phyloP scores from a whole-genome alignment of 2,113 vertebrate genomes.

The Dicaeum eximium region DNA sequence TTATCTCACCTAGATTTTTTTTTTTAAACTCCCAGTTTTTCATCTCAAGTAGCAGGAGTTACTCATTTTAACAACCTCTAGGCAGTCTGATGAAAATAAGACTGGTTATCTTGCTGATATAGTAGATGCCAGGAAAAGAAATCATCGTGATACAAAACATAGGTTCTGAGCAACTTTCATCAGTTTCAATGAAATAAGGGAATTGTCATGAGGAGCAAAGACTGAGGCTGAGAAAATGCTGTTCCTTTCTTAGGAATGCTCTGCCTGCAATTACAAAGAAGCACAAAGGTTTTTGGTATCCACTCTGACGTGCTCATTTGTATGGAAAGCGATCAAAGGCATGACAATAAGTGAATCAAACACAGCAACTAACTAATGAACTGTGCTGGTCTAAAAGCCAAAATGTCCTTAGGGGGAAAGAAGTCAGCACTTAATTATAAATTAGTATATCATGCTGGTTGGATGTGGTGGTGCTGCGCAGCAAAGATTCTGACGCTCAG shows the following conservation, averaged over 20 bases:
- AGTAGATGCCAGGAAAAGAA: neutral
- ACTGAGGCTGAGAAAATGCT: neutral
- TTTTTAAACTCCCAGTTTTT: neutral
- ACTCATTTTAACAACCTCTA: neutral
- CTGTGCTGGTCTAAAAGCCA: neutral
- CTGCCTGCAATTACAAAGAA: neutral
- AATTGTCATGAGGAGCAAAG: neutral
- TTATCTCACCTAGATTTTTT: neutral
- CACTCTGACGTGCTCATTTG: neutral
- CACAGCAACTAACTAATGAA: constrained; percentile 18
- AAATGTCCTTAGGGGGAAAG: neutral
- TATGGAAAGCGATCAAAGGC: constrained; percentile 13
- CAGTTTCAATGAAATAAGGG: neutral
- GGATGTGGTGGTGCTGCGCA: neutral
- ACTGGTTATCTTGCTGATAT: neutral
- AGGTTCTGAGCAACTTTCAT: neutral
- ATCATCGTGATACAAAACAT: neutral
- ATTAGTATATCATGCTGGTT: neutral
- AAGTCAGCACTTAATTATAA: constrained; percentile 33
- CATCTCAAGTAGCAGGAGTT: neutral
- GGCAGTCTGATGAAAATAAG: neutral
- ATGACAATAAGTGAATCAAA: constrained; percentile 8
- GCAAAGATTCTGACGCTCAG: neutral
- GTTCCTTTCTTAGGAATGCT: neutral
- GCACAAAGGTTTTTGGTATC: neutral